phyloP scores from a whole-genome alignment of 2,888 invertebrate genomes.

The Eupithecia pulchellata region DNA sequence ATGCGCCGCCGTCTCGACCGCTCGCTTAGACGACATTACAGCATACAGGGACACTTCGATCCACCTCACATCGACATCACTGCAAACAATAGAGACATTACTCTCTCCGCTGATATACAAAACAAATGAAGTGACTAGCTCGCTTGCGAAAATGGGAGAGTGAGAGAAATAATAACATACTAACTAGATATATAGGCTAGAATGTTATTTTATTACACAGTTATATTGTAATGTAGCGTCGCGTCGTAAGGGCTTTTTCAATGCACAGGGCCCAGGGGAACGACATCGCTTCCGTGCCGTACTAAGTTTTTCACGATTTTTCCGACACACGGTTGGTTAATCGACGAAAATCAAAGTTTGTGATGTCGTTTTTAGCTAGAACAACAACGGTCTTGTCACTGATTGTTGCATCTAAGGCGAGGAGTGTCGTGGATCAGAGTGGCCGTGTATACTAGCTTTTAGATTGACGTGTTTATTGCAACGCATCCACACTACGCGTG shows the following conservation, averaged over 20 bases:
- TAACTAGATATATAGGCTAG: no score
- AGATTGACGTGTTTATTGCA: slow-evolving; percentile 73
- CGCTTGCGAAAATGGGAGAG: no score
- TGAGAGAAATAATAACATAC: no score
- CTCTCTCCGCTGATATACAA: not conserved
- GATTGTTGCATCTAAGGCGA: not conserved
- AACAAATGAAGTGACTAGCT: not conserved
- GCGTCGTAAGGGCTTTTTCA: not conserved
- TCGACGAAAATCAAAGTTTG: not conserved
- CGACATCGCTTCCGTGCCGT: not conserved
- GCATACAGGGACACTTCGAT: not conserved
- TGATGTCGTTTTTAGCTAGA: not conserved
- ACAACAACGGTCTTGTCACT: not conserved
- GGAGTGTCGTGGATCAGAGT: not conserved
- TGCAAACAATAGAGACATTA: not conserved
- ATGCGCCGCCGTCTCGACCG: slow-evolving; percentile 68
- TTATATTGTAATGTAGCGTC: not conserved
- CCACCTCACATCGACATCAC: not conserved
- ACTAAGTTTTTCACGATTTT: not conserved
- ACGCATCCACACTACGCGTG: slow-evolving; percentile 51
- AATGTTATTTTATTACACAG: not conserved
- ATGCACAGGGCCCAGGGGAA: not conserved
- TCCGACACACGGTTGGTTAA: not conserved
- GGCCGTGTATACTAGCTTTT: slow-evolving; percentile 27
- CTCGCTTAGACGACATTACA: slow-evolving; percentile 57